These are phyloP conservation scores for Gasterosteus aculeatus DNA, from an alignment of 2,113 vertebrate species.

Conservation along the genomic window DNA sequence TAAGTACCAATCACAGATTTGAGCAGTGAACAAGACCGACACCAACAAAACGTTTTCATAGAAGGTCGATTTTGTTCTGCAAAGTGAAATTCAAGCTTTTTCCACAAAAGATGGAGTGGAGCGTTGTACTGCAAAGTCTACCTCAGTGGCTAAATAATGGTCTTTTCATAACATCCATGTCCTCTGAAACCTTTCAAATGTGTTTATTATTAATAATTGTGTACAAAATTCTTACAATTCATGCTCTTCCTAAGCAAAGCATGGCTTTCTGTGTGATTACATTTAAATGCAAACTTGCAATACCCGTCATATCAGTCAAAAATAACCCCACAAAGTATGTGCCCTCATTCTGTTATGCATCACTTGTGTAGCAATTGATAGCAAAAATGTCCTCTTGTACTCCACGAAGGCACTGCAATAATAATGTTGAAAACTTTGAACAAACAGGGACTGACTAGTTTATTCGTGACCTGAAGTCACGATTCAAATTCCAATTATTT, in stretches of 20 bases:
- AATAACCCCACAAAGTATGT: no score
- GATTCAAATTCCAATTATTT: not conserved
- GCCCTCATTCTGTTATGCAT: not conserved
- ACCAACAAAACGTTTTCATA: slow-evolving; percentile 57
- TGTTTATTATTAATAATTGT: not conserved
- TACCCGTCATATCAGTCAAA: not conserved
- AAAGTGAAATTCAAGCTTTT: slow-evolving; percentile 42
- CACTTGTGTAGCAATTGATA: not conserved
- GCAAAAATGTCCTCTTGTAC: not conserved
- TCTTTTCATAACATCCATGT: slow-evolving; percentile 10
- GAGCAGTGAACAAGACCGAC: slow-evolving; percentile 18
- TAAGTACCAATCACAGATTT: slow-evolving; percentile 17
- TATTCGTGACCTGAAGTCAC: not conserved
- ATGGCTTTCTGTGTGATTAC: not conserved
- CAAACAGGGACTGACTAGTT: not conserved
- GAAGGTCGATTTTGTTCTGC: slow-evolving; percentile 54
- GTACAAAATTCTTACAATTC: not conserved
- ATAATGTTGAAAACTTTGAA: not conserved
- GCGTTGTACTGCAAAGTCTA: slow-evolving; percentile 17
- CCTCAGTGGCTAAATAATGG: slow-evolving; percentile 31
- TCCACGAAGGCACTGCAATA: not conserved
- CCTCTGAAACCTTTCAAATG: not conserved
- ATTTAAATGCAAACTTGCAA: not conserved
- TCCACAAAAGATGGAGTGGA: slow-evolving; percentile 11
- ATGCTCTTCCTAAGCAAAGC: not conserved